Evolutionary conservation across 2,797 vertebrate species (phyloP), one percentile per base, ranked within the genome.

Genomic region (Sebastes alutus): DNA sequence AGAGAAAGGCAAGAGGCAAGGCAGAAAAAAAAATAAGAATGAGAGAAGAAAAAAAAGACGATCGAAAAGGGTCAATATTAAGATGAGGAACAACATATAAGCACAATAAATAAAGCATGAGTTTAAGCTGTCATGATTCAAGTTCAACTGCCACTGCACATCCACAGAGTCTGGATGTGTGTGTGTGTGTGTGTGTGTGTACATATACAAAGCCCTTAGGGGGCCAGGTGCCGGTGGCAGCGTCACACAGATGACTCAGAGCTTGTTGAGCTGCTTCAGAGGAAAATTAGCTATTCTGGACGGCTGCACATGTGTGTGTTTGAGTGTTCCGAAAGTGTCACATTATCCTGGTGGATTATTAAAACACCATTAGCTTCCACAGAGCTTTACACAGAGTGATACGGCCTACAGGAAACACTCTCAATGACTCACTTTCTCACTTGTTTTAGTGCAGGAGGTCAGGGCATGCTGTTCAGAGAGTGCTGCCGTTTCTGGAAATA

Each of bases 241-340:
- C 23, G 9, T 54, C 76, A 85, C 69, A 77, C 55, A 9, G 78
- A 83, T 87, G 91, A 93, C 78, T 93, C 91, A 90, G 20, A 69
- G 75, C 46, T 75, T 6, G 5, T n/a, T 13, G 16, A 82, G 71
- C 75, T 30, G 54, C 62, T 73, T 66, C 54, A 84, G 68, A 76
- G 33, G 62, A 18, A 69, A 88, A 90, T 82, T 12, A 54, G 16
- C 63, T 54, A 54, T 78, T 76, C 58, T 75, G 23, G 55, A 77
- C 69, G 62, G 18, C 68, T 65, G 32, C 6, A 4, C 62, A 22
- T 22, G 67, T 30, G 25, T 23, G 25, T 23, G 61, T 75, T 49
- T 49, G 46, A 49, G 46, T 38, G 59, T 67, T 61, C 58, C 22
- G 1, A 27, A 79, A 74, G 81, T 64, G 78, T 78, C 85, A 79